Base-by-base conservation (phyloP, 2,888 invertebrate genomes). In the Liopterus haemorrhoidalis region DNA sequence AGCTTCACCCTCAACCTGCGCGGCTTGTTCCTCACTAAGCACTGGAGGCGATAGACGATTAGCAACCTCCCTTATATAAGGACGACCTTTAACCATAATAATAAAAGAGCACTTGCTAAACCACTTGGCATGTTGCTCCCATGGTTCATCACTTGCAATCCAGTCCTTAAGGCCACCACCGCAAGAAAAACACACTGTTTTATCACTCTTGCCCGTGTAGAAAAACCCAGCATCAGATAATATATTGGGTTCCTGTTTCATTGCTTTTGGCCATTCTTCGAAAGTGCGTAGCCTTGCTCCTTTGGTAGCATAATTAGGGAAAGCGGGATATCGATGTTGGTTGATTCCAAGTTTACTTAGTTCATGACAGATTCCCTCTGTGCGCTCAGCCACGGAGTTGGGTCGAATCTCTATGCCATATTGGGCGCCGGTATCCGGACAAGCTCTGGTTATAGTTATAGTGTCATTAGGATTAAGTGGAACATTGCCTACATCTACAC, bases 81-180 rank as follows among this genome's bases (percentile, higher is more conserved):
- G n/a, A n/a, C n/a, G n/a, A n/a, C n/a, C n/a, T n/a, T n/a, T n/a
- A n/a, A n/a, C n/a, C n/a, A n/a, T n/a, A n/a, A n/a, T n/a, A n/a
- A n/a, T n/a, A n/a, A n/a, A n/a, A n/a, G 16, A 5, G 63, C 96
- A 96, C 44, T 84, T 80, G 9, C 81, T 78, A 62, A 89, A 89
- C 93, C 93, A 95, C 20, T 83, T 74, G 1, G 93, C 93, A 68
- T 96, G 95, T 65, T 96, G 92, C 53, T 84, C 83, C 93, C 93
- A 95, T 0, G 95, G 93, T 54, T 87, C 82, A 66, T 95, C 95
- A 45, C 79, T 78, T 30, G 81, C 80, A 63, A 91, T 89, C 95
- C 95, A 96, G 63, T 93, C 90, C 59, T 89, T 85, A 4, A 96
- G 73, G 1, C 93, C 93, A 31, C 92, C 92, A 55, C 91, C 92